Evolutionary conservation across 1,140 invertebrate species (phyloP), one percentile per base, ranked within the genome.

Genomic region (Cheumatopsyche charites): DNA sequence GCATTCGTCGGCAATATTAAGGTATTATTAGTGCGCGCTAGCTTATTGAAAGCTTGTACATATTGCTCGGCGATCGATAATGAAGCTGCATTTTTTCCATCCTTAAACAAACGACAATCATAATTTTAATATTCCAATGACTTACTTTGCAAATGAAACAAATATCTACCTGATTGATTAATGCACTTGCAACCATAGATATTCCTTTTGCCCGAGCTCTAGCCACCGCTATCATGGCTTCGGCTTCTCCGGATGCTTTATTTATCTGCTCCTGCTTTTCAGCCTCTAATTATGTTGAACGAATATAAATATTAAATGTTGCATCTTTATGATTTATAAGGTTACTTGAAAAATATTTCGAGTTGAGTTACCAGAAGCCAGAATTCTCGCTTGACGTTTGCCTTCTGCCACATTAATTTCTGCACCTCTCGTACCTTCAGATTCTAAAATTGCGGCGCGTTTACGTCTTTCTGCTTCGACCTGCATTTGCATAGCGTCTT

Each of bases 401-500:
- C 97, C 98, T 82, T 98, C 95, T 0, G 98, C 98, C 36, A 98
- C 92, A 85, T 99, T 99, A 49, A 99, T 98, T 71, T 98, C 95
- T 3, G 97, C 95, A 78, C 96, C 95, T 68, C 96, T 85, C 1
- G 91, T 86, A 81, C 96, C 97, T 86, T 99, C 98, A 0, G 97
- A 99, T 84, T 99, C 97, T 70, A 99, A 86, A 80, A 99, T 95
- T 13, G 94, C 91, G 0, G 98, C 98, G 79, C 98, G 86, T 82
- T 99, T 99, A 79, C 93, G 92, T 62, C 98, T 84, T 82, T 99
- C 98, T 0, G 97, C 97, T 86, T 99, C 97, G 0, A 99, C 96
- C 86, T 99, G 98, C 96, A 98, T 98, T 84, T 99, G 98, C 98
- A 99, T 99, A 4, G 98, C 98, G 85, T 98, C 97, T 79, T 98